phyloP scores from a whole-genome alignment of 2,113 vertebrate species.

The Pelodiscus sinensis region DNA sequence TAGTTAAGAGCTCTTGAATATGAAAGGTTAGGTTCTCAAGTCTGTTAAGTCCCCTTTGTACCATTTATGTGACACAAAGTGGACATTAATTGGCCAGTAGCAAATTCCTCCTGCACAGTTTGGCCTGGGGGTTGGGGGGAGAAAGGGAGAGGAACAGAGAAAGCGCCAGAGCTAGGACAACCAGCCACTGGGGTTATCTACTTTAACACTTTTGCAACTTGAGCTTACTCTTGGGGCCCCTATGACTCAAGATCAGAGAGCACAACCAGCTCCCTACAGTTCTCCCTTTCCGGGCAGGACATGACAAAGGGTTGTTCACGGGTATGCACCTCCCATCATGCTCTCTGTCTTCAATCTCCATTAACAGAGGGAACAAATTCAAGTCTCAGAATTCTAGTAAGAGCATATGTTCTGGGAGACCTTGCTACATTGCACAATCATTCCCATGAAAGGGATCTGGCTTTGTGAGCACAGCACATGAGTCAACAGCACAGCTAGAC shows the following conservation, averaged over 20 bases:
- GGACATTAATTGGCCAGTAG: not conserved
- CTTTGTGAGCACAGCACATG: conserved; percentile 63
- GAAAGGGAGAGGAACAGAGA: not conserved
- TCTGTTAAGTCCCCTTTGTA: conserved; percentile 53
- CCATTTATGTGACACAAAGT: not conserved
- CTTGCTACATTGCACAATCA: conserved; percentile 67
- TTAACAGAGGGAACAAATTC: conserved; percentile 50
- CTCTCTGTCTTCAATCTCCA: conserved; percentile 20
- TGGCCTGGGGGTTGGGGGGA: not conserved
- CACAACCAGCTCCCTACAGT: not conserved
- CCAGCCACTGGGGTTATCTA: rapidly evolving
- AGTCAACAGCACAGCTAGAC: conserved; percentile 71
- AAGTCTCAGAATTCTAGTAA: conserved; percentile 52
- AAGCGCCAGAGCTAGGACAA: not conserved
- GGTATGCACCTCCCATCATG: not conserved
- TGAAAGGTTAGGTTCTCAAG: conserved; percentile 48
- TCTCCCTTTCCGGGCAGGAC: not conserved
- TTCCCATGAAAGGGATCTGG: conserved; percentile 62
- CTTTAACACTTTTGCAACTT: not conserved
- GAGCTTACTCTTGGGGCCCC: not conserved
- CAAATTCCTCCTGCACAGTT: not conserved
- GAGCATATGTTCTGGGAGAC: conserved; percentile 59
- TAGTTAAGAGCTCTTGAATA: conserved; percentile 37
- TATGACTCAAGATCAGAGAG: not conserved
- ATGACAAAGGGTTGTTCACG: conserved; percentile 25